Evolutionary conservation across 2,113 vertebrate genomes (phyloP), one percentile per base, ranked within the genome.

Genomic region (Delphinus delphis): DNA sequence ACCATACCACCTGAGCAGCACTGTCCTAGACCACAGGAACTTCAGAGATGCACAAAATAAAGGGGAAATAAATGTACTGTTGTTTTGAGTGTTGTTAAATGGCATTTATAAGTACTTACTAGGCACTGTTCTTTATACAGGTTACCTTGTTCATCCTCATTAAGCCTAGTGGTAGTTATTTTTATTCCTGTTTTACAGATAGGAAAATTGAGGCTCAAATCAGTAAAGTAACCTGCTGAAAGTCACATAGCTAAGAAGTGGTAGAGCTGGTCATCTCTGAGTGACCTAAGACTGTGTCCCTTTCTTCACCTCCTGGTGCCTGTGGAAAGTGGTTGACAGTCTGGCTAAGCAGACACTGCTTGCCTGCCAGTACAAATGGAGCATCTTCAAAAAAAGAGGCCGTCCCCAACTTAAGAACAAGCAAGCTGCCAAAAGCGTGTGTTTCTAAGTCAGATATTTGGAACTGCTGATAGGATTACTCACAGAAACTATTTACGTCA

Each of bases 101-200:
- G 28, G 41, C 14, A 65, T 79, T 73, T 87, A 53, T 55, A 87
- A 71, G 25, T 63, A 73, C 20, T 90, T 68, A 76, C 3, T 17
- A 87, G 53, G 67, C 10, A 87, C 67, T 82, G 38, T 47, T 36
- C 25, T 90, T 74, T 90, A 67, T 8, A 86, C 18, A 60, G 26
- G 8, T 65, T 44, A 82, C 62, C 33, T 90, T 18, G 6, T 53
- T 87, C 3, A 77, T 33, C 68, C 67, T 93, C 74, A 93, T 23
- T 67, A 86, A n/a, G 31, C 41, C 63, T 68, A 85, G 17, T 33
- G 55, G 31, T 60, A 93, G 38, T 6, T 79, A 85, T 62, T 71
- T 95, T 83, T 68, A 96, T 86, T 85, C 38, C n/a, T 88, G 21
- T 68, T 94, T 88, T 83, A 90, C 17, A 90, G 93, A 84, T 55